Evolutionary conservation across 2,888 invertebrate species (phyloP), one percentile per base, ranked within the genome.

Genomic region (Drosophila villosipedis): DNA sequence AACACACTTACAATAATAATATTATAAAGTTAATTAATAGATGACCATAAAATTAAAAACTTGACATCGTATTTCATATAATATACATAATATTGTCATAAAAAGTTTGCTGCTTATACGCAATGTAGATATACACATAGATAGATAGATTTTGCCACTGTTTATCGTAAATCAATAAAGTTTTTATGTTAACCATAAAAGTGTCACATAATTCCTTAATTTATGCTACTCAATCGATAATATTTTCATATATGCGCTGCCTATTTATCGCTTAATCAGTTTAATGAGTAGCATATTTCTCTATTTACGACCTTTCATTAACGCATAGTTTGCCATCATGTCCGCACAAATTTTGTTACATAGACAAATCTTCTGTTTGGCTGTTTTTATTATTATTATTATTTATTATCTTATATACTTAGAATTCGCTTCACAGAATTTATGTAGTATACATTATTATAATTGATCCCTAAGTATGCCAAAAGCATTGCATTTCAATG

Each of bases 181-280:
- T 87, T 82, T 82, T 82, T 66, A 78, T 73, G 67, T 10, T 50
- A 58, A 47, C 50, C 71, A 84, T 88, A 73, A 88, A 83, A 88
- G 31, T 77, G 83, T 83, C 89, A 77, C 78, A 71, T 80, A 72
- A 72, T 75, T 57, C 57, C 73, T 69, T 74, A 80, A 68, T 80
- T 78, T 80, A 78, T 78, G 60, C 59, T 63, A 37, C 65, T 57
- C 65, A 58, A 63, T 63, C 68, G 60, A 65, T 77, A 68, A 75
- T 83, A 73, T 67, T 55, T 62, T 73, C 64, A 31, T 43, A 30
- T 43, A 31, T 22, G 22, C 16, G n/a, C 30, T 41, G 58, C 25
- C 50, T 39, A 83, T 89, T 86, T 86, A 89, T 84, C 57, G 76
- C 76, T 79, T 79, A 89, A 89, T 84, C 82, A 76, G 82, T 73